These are phyloP conservation scores for Cyclargus thomasi DNA, from an alignment of 1,140 invertebrate genomes.

Conservation along the genomic window DNA sequence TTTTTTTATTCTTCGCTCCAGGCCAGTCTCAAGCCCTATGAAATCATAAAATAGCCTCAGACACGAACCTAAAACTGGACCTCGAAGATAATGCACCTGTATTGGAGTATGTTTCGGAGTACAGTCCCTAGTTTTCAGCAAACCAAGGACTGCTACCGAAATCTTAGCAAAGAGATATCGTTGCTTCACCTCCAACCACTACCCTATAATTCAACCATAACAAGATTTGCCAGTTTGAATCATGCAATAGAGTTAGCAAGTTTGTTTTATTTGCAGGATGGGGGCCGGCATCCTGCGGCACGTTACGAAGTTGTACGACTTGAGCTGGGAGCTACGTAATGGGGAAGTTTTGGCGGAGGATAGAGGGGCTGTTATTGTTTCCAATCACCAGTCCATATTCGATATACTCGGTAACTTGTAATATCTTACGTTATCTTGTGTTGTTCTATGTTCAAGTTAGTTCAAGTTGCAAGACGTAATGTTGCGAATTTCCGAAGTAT, in stretches of 20 bases:
- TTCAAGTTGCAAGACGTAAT: too few species aligned
- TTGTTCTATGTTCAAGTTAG: background rate
- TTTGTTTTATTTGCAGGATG: conserved; percentile 34
- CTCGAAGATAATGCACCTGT: too few species aligned
- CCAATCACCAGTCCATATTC: conserved; percentile 91
- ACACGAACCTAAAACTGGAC: too few species aligned
- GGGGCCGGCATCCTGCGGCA: conserved; percentile 58
- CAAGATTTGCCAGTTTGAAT: background rate
- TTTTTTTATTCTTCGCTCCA: too few species aligned
- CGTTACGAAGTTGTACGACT: conserved; percentile 82
- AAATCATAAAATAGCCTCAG: too few species aligned
- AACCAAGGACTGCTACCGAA: too few species aligned
- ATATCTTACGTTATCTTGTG: background rate
- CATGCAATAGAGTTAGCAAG: background rate
- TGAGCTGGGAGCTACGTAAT: conserved; percentile 86
- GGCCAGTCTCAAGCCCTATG: too few species aligned
- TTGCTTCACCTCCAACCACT: too few species aligned
- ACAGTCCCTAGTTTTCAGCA: too few species aligned
- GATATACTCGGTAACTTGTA: conserved; percentile 82
- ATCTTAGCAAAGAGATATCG: too few species aligned
- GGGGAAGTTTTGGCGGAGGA: conserved; percentile 85
- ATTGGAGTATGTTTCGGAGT: too few species aligned
- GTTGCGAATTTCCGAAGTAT: too few species aligned
- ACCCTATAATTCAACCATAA: background rate
- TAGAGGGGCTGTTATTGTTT: conserved; percentile 86